Evolutionary conservation across 2,888 invertebrate species (phyloP), one percentile per base, ranked within the genome.

Genomic region (Omphaloscelis lunosa): DNA sequence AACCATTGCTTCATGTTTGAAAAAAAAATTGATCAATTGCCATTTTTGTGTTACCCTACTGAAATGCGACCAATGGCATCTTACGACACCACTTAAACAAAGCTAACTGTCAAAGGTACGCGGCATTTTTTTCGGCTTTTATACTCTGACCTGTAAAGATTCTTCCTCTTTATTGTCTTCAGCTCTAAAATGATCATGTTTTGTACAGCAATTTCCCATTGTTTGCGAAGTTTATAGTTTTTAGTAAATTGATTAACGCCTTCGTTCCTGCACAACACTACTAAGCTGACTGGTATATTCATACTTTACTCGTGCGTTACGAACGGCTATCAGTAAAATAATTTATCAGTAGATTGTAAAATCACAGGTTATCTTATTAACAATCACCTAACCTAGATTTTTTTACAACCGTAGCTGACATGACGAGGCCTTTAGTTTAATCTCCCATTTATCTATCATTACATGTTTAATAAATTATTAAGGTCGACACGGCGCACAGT

Each of bases 191-290:
- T 67, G 17, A 56, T 67, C 53, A 67, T 67, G 67, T 67, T 67
- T 67, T n/a, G 67, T 67, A 34, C 67, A 67, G n/a, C 67, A 67
- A 56, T 67, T 67, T 34, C 67, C 67, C 67, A 67, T 67, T 67
- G 23, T 9, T 56, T 23, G 9, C 8, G 12, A 48, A 29, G 45
- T 48, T 27, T 48, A 66, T 51, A 1, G 23, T 51, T 29, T 34
- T n/a, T n/a, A n/a, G 0, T 17, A 3, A 66, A 51, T 48, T 67
- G 34, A 34, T 23, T 0, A 34, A 34, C 34, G 15, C 23, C 53
- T 56, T 53, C 29, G 34, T 53, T 53, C 53, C 17, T n/a, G 23
- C 6, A 34, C 29, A 67, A n/a, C 67, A 67, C 53, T 67, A 23
- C 6, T n/a, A 53, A 6, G 17, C 11, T 67, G 53, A 67, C 53